A percentile compares a stretch with the other conserved stretches of the same genome.
Conservation (phyloP, 2,113 vertebrate genomes). For the Neopipo cinnamomea region DNA sequence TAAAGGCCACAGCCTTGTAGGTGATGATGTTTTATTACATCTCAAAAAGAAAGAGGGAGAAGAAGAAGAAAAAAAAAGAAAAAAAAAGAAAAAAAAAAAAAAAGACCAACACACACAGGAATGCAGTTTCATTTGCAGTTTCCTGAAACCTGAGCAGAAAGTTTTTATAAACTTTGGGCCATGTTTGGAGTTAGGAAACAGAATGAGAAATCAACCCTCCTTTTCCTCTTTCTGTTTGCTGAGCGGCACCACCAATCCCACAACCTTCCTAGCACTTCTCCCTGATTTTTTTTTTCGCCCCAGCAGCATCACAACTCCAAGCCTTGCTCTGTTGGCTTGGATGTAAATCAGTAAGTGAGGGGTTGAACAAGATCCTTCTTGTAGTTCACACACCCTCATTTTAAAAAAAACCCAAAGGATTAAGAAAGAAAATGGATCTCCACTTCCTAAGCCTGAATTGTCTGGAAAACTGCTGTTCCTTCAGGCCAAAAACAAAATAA, state of each 20-base stretch:
- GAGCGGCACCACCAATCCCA: conserved; percentile 37
- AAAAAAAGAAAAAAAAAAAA: neutral
- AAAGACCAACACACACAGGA: neutral
- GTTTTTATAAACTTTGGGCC: conserved; percentile 60
- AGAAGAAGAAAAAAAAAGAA: neutral
- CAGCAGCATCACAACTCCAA: neutral
- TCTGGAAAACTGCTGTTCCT: conserved; percentile 8
- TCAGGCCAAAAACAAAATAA: neutral
- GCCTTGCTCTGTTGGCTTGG: neutral
- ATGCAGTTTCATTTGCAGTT: conserved; percentile 65
- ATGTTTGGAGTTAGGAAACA: conserved; percentile 60
- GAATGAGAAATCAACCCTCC: neutral
- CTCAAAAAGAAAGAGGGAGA: neutral
- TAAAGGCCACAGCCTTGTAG: conserved; percentile 31
- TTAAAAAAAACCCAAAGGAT: neutral
- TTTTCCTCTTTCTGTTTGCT: conserved; percentile 62
- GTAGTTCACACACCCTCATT: conserved; percentile 15
- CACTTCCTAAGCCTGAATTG: conserved; percentile 11
- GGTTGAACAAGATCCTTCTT: conserved; percentile 57
- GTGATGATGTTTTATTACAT: conserved; percentile 59
- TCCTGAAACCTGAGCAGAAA: conserved; percentile 68
- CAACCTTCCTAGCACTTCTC: neutral
- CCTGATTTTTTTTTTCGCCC: neutral
- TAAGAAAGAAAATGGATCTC: conserved; percentile 25
- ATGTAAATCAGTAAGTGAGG: neutral